Evolutionary conservation across 1,140 invertebrate genomes (phyloP).

Genomic region (Aphidius ervi): DNA sequence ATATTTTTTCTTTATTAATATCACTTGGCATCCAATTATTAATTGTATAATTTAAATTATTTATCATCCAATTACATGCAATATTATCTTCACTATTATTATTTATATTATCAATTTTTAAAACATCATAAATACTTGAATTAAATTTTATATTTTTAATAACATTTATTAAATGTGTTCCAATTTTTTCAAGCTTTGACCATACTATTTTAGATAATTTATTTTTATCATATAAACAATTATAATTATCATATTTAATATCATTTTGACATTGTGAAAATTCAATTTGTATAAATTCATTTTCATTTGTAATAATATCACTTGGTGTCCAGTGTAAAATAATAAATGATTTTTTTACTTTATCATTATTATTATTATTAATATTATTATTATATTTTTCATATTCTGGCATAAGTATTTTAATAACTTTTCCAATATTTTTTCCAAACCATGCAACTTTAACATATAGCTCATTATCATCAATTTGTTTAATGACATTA

Average conservation of each 20-base stretch:
- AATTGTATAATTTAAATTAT: slow-evolving; percentile 54
- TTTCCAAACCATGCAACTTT: slow-evolving; percentile 64
- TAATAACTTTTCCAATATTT: slow-evolving; percentile 52
- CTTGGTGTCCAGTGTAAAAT: slow-evolving; percentile 69
- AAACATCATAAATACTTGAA: slow-evolving; percentile 54
- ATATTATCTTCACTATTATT: slow-evolving; percentile 46
- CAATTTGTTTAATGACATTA: slow-evolving; percentile 57
- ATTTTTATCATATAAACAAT: slow-evolving; percentile 63
- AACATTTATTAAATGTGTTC: slow-evolving; percentile 55
- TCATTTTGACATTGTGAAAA: slow-evolving; percentile 57
- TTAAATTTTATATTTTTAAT: slow-evolving; percentile 58
- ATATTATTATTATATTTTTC: slow-evolving; percentile 21
- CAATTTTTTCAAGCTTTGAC: slow-evolving; percentile 53
- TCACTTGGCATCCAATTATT: slow-evolving; percentile 56
- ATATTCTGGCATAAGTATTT: slow-evolving; percentile 47
- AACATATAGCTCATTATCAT: slow-evolving; percentile 53
- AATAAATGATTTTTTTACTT: slow-evolving; percentile 54
- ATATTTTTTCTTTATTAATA: slow-evolving; percentile 51
- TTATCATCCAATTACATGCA: slow-evolving; percentile 68
- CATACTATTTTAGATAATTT: slow-evolving; percentile 67
- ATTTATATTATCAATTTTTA: slow-evolving; percentile 48
- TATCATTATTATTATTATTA: slow-evolving; percentile 17
- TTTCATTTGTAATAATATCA: slow-evolving; percentile 55
- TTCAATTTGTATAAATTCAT: slow-evolving; percentile 50
- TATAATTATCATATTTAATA: slow-evolving; percentile 47